Evolutionary conservation across 1,140 invertebrate genomes (phyloP), one percentile per base, ranked within the genome.

Genomic region (Tetramorium simillimum): DNA sequence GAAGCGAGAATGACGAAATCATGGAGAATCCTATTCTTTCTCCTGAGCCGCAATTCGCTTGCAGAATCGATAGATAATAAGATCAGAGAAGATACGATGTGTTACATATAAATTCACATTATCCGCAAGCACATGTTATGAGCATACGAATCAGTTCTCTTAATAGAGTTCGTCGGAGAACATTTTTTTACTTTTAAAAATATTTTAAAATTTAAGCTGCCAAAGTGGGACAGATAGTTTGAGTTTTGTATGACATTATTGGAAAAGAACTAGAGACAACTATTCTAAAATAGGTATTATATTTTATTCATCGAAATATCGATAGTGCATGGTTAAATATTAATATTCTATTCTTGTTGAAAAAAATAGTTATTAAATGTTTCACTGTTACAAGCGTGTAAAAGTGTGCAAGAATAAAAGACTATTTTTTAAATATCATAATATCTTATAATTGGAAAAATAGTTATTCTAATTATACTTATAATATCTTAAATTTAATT

Each of bases 171-270:
- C 7, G 9, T 49, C n/a, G 18, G 14, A 6, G n/a, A 49, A 18
- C 1, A 33, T 82, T 82, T 82, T 82, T 81, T 33, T 24, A 72
- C 37, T 33, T 33, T 33, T 33, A 37, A 58, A 73, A 58, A 58
- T 43, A 72, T 70, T 49, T 21, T 56, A 51, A 82, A 82, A 72
- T 58, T 82, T 2, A 3, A 28, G 3, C 1, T 12, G 33, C 0
- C 21, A 73, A 82, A 73, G 24, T 75, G 40, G 53, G 6, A 60
- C 40, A 24, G 16, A 24, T 56, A 60, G 12, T 37, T 84, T 37
- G 40, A 62, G 3, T 75, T 84, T 7, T 58, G 5, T n/a, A 4
- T 5, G 18, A 63, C 18, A 28, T 46, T 37, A 37, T 49, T 33
- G 69, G 18, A 6, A 80, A 53, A 40, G 37, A 24, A 67, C 43